A percentile compares a stretch with the other conserved stretches of the same genome.
phyloP scores from a whole-genome alignment of 2,797 vertebrate genomes.

The Podarcis siculus region DNA sequence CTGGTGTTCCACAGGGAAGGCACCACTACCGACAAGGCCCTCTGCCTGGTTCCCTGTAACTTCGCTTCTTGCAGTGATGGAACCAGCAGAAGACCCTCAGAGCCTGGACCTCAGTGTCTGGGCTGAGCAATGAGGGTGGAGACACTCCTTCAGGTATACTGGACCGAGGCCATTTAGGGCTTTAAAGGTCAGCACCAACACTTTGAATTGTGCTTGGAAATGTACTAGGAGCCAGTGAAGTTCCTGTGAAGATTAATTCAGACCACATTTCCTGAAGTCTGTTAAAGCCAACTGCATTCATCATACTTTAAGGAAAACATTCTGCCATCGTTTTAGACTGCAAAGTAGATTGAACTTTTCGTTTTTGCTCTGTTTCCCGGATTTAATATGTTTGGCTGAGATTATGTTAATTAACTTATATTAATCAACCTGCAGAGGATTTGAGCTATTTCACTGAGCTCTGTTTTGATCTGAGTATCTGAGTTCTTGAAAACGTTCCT shows the following conservation, averaged over 20 bases:
- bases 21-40: too few species aligned
- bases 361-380: not conserved
- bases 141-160: too few species aligned
- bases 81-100: too few species aligned
- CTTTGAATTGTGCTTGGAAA: too few species aligned
- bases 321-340: not conserved
- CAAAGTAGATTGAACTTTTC: not conserved
- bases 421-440: conserved; percentile 10
- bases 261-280: not conserved
- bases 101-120: too few species aligned
- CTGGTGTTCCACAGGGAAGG: too few species aligned
- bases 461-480: not conserved
- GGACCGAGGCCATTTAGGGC: too few species aligned
- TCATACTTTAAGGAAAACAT: not conserved
- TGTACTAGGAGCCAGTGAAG: not conserved
- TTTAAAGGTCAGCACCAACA: too few species aligned
- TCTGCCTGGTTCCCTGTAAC: too few species aligned
- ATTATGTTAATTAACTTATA: conserved; percentile 7
- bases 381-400: not conserved
- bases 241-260: not conserved
- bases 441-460: conserved; percentile 8
- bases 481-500: not conserved
- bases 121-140: too few species aligned
- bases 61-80: too few species aligned
- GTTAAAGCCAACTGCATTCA: not conserved